These are phyloP conservation scores for Theropithecus gelada DNA, from an alignment of 2,113 vertebrate genomes.

Conservation along the genomic window DNA sequence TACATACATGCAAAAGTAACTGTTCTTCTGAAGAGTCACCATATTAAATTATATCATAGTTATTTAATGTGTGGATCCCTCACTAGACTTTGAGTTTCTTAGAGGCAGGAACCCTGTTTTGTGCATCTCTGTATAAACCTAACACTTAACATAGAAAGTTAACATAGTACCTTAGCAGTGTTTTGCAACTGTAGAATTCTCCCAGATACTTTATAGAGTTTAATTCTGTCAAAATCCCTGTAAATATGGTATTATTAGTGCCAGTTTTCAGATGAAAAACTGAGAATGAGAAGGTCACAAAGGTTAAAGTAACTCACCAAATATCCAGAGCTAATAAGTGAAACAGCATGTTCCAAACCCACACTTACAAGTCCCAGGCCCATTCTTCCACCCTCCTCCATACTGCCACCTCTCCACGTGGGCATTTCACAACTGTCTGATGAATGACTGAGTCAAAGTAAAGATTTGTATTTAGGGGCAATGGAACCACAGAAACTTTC, in stretches of 20 bases:
- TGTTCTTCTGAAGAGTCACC: not conserved
- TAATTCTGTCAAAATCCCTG: not conserved
- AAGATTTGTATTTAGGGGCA: not conserved
- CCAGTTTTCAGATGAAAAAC: conserved; percentile 24
- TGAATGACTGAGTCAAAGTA: not conserved
- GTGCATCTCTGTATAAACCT: not conserved
- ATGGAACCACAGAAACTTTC: not conserved
- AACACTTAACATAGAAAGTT: not conserved
- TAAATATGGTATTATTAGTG: not conserved
- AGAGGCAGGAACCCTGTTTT: not conserved
- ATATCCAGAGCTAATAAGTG: not conserved
- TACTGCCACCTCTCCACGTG: not conserved
- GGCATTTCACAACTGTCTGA: not conserved
- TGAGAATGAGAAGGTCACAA: not conserved
- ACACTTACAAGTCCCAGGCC: not conserved
- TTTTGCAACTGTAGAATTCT: not conserved
- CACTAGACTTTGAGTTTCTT: not conserved
- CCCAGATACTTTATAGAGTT: not conserved
- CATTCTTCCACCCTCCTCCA: not conserved
- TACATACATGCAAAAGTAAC: conserved; percentile 11
- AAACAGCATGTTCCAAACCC: not conserved
- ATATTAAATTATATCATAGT: not conserved
- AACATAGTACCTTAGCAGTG: not conserved
- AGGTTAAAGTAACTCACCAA: conserved; percentile 9
- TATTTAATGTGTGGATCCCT: not conserved